Evolutionary conservation across 2,113 vertebrate genomes (phyloP).

Genomic region (Eubucco bourcierii): DNA sequence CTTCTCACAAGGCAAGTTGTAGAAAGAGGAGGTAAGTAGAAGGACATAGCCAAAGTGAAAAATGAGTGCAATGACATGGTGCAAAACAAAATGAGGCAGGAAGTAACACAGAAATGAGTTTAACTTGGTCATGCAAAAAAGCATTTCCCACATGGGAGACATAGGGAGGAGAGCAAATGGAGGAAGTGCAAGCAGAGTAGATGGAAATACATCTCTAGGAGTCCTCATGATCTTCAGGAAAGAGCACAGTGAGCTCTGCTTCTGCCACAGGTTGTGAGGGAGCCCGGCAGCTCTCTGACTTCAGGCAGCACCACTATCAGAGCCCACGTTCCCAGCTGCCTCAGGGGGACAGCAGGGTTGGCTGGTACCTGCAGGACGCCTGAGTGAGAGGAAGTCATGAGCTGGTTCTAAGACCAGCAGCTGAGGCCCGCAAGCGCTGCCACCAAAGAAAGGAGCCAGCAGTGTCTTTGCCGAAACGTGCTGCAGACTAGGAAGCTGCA

Average conservation of each 20-base stretch:
- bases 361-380: no score
- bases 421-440: not conserved
- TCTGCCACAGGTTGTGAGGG: no score
- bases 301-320: no score
- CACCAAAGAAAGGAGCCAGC: not conserved
- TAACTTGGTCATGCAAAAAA: not conserved
- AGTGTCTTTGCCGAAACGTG: not conserved
- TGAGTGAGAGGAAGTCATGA: no score
- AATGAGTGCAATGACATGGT: no score
- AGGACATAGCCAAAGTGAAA: not conserved
- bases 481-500: not conserved
- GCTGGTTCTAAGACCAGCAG: not conserved
- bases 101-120: not conserved
- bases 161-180: not conserved
- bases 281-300: no score
- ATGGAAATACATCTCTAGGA: not conserved
- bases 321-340: no score
- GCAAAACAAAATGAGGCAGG: not conserved
- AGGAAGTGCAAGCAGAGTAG: not conserved
- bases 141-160: not conserved
- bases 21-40: not conserved
- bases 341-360: no score
- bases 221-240: not conserved
- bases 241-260: not conserved
- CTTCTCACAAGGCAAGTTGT: not conserved